phyloP scores from a whole-genome alignment of 2,797 vertebrate species.

The Pseudochaenichthys georgianus region DNA sequence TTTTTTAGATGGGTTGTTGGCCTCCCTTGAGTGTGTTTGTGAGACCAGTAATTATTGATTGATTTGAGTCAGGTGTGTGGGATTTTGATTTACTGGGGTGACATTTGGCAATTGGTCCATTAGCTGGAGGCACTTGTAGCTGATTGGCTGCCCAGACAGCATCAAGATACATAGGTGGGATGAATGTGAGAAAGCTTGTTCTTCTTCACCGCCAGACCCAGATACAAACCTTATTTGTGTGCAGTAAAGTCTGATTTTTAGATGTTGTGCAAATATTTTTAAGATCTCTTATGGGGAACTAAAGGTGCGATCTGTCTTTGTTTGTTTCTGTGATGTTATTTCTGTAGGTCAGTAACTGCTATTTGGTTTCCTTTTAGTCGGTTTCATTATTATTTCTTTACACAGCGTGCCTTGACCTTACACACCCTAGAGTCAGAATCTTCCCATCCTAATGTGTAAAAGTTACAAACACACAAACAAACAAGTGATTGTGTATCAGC shows the following conservation, averaged over 20 bases:
- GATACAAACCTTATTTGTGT: constrained; percentile 23
- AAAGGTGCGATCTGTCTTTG: constrained; percentile 19
- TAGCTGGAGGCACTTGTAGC: constrained; percentile 37
- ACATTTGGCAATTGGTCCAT: constrained; percentile 36
- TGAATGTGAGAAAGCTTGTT: constrained; percentile 27
- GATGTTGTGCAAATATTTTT: constrained; percentile 29
- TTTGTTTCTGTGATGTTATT: constrained; percentile 2
- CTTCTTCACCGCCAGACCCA: constrained; percentile 28
- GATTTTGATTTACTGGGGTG: constrained; percentile 33
- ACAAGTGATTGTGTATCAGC: background rate
- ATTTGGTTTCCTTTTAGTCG: background rate
- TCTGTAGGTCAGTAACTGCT: background rate
- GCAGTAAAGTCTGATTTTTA: constrained; percentile 20
- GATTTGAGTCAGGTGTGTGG: constrained; percentile 30
- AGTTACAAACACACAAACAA: background rate
- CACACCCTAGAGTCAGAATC: too few species aligned
- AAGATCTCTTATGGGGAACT: background rate
- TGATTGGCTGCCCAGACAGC: constrained; percentile 37
- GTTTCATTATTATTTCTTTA: background rate
- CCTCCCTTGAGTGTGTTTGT: constrained; percentile 9
- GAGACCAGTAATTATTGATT: constrained; percentile 42
- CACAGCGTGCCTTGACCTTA: too few species aligned
- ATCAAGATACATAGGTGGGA: background rate
- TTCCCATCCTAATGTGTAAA: background rate
- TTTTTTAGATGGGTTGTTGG: constrained; percentile 3